phyloP scores from a whole-genome alignment of 1,140 invertebrate species.

The Polypedilum vanderplanki region DNA sequence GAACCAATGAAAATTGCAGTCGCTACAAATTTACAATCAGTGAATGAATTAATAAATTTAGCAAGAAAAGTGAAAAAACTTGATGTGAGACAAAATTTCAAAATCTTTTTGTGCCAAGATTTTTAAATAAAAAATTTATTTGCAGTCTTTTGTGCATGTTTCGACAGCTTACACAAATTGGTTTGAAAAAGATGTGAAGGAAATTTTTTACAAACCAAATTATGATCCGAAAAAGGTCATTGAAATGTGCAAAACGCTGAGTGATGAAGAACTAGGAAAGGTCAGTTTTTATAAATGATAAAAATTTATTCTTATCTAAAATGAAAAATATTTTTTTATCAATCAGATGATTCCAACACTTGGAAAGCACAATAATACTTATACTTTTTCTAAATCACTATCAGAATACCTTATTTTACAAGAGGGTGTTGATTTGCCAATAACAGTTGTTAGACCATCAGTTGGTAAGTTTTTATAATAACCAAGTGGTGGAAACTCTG shows the following conservation, averaged over 20 bases:
- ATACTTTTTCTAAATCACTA: conserved; percentile 66
- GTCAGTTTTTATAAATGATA: not conserved
- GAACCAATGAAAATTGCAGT: conserved; percentile 59
- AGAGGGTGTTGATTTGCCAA: conserved; percentile 53
- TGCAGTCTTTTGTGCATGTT: conserved; percentile 56
- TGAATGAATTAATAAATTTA: conserved; percentile 53
- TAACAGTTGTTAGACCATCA: conserved; percentile 57
- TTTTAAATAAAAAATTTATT: conserved; percentile 28
- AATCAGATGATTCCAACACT: conserved; percentile 43
- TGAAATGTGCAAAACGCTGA: conserved; percentile 48
- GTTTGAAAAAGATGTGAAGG: conserved; percentile 49
- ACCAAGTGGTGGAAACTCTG: too few species aligned
- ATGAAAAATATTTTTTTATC: not conserved
- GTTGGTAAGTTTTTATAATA: conserved; percentile 71
- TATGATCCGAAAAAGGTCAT: conserved; percentile 51
- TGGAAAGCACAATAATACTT: conserved; percentile 62
- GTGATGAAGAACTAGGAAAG: conserved; percentile 48
- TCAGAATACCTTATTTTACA: conserved; percentile 56
- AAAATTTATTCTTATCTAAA: not conserved
- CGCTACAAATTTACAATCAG: conserved; percentile 61
- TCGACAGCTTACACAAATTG: conserved; percentile 66
- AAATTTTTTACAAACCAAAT: conserved; percentile 62
- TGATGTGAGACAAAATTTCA: conserved; percentile 45
- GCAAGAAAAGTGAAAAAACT: conserved; percentile 57
- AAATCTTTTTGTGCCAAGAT: not conserved